Percentiles rank a stretch among this genome's conserved stretches.
Evolutionary conservation across 1,140 invertebrate species (phyloP).

Genomic region (Tetramorium simillimum): DNA sequence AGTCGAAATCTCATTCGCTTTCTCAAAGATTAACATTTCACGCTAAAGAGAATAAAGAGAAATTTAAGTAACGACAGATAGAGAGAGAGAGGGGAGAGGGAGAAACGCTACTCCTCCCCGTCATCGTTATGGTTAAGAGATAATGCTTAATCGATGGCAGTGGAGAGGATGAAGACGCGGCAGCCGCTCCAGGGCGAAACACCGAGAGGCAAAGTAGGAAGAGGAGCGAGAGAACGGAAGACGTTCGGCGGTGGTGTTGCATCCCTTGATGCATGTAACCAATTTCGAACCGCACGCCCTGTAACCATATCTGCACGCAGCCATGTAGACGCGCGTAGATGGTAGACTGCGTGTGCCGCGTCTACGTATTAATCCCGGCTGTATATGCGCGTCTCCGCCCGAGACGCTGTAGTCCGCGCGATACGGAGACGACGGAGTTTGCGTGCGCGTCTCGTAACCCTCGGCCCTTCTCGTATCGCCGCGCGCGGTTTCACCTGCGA

Average conservation of each 20-base stretch:
- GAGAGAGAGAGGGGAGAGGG: neutral
- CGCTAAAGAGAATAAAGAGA: neutral
- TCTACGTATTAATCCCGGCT: conserved; percentile 60
- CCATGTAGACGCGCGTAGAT: conserved; percentile 53
- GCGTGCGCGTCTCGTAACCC: neutral
- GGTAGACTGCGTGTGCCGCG: conserved; percentile 18
- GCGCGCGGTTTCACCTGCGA: conserved; percentile 37
- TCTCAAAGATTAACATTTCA: neutral
- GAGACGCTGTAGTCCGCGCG: neutral
- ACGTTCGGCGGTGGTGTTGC: conserved; percentile 42
- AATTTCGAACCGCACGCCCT: conserved; percentile 70
- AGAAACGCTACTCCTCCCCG: neutral
- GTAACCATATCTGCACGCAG: conserved; percentile 70
- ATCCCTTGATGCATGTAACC: conserved; percentile 68
- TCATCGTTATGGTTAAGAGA: conserved; percentile 63
- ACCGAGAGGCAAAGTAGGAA: neutral
- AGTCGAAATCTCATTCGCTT: neutral
- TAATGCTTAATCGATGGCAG: conserved; percentile 68
- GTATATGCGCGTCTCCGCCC: conserved; percentile 8
- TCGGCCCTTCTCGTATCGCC: neutral
- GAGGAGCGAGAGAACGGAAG: conserved; percentile 55
- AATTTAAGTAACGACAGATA: conserved; percentile 14
- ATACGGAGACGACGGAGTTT: conserved; percentile 5
- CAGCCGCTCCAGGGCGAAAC: neutral
- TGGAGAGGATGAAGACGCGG: conserved; percentile 18